These are phyloP conservation scores for Coenonympha arcania DNA, from an alignment of 2,888 invertebrate genomes.

Conservation along the genomic window DNA sequence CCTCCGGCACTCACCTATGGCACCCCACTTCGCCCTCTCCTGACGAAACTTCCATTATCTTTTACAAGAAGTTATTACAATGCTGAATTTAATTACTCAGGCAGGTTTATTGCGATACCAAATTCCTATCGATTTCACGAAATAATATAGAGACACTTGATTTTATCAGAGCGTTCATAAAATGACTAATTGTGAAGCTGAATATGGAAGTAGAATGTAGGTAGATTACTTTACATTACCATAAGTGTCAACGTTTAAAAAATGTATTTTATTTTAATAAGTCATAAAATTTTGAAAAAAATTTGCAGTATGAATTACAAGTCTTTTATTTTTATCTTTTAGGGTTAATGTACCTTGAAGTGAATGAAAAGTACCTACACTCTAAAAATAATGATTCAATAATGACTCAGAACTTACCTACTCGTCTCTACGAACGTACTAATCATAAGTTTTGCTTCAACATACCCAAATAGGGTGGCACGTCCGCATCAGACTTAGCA, in stretches of 20 bases:
- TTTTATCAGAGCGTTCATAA: slow-evolving; percentile 39
- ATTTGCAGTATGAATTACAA: slow-evolving; percentile 5
- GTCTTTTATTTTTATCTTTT: not conserved
- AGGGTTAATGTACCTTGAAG: not conserved
- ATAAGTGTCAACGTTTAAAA: slow-evolving; percentile 17
- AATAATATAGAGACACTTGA: slow-evolving; percentile 13
- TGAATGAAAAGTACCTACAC: not conserved
- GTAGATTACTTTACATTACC: slow-evolving; percentile 16
- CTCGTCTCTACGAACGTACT: no score
- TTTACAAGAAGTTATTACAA: slow-evolving; percentile 40
- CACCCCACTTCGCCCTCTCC: slow-evolving; percentile 33
- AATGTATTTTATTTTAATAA: slow-evolving; percentile 12
- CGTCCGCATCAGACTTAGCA: slow-evolving; percentile 60
- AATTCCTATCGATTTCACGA: slow-evolving; percentile 33
- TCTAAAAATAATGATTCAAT: no score
- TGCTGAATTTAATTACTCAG: slow-evolving; percentile 38
- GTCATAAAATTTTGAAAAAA: slow-evolving; percentile 10
- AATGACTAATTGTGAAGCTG: slow-evolving; percentile 42
- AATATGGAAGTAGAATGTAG: no score
- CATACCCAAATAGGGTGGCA: slow-evolving; percentile 42
- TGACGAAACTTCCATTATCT: slow-evolving; percentile 36
- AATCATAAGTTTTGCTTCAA: no score
- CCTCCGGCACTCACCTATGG: slow-evolving; percentile 48
- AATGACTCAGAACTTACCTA: no score
- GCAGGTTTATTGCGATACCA: not conserved